Conservation (phyloP, 2,797 vertebrate species). For the Oreortyx pictus region DNA sequence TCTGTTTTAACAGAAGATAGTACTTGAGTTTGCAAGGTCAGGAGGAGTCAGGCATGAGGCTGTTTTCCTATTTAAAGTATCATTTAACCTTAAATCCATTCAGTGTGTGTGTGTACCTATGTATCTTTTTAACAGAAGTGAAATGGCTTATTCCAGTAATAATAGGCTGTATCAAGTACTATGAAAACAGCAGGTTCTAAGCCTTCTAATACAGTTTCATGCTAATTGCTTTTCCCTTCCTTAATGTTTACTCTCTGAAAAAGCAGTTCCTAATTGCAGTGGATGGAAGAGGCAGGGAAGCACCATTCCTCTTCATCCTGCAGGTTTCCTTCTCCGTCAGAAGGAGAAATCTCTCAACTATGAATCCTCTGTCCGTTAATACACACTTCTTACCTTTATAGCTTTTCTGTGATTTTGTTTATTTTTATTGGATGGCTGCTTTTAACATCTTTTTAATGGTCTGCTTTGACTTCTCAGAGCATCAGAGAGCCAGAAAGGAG, state of each 20-base stretch:
- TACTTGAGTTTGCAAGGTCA: slow-evolving; percentile 8
- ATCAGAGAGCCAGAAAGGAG: slow-evolving; percentile 81
- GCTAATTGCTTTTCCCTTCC: slow-evolving; percentile 60
- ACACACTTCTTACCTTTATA: background rate
- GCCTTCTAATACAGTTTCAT: background rate
- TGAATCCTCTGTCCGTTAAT: background rate
- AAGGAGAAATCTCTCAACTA: slow-evolving; percentile 17
- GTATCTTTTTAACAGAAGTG: slow-evolving; percentile 31
- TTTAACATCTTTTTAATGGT: slow-evolving; percentile 58
- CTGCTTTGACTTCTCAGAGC: slow-evolving; percentile 80
- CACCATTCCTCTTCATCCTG: slow-evolving; percentile 2
- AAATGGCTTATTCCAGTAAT: background rate
- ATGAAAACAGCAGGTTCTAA: slow-evolving; percentile 4
- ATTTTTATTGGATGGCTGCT: slow-evolving; percentile 1
- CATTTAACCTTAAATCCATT: slow-evolving; percentile 51
- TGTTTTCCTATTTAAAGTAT: slow-evolving; percentile 39
- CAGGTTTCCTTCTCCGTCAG: slow-evolving; percentile 41
- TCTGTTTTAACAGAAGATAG: background rate
- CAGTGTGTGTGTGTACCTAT: slow-evolving; percentile 8
- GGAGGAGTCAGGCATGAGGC: slow-evolving; percentile 49
- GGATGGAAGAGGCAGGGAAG: slow-evolving; percentile 42
- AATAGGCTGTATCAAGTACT: background rate
- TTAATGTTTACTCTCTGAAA: slow-evolving; percentile 49
- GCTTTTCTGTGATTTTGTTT: slow-evolving; percentile 55
- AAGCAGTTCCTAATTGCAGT: slow-evolving; percentile 24